Base-by-base conservation (phyloP, 53 echinoderm and acorn worm genomes). In the Henricia sp. region DNA sequence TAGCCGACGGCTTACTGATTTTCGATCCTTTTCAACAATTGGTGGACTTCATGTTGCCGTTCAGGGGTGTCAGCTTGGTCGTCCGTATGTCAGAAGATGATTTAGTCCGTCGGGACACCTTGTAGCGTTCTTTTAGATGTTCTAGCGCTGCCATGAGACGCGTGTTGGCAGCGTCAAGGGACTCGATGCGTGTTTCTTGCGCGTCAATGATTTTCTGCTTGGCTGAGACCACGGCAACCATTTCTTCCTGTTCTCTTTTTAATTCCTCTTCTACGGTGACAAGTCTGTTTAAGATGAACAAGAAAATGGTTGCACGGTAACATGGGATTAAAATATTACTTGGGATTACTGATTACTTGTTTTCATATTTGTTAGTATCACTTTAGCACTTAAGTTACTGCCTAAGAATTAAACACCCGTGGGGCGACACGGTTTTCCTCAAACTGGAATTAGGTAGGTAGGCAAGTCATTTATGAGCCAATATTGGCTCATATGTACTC, bases 151-250 rank as follows among this genome's bases (percentile, higher is more conserved):
- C 91, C 99, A 99, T 94, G 37, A 99, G 91, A 48, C 92, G 92
- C 37, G 78, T 86, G 46, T 99, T 99, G 46, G 99, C 99, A 11
- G 86, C 84, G 65, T 99, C 99, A 67, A 99, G 85, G 19, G 94
- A 85, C 72, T 92, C 86, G 67, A 99, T 99, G 50, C 91, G 86
- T n/a, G 83, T 88, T 82, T 99, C 99, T 84, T 99, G 99, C 14
- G 99, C 99, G 37, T 99, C 99, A 33, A 99, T 99, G 82, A 99
- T 92, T 83, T 99, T 94, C 89, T 99, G 94, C 53, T 99, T 99
- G 70, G 99, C 90, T 0, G 83, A 73, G 72, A 99, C 91, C 38
- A 95, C 94, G 57, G 94, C 94, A 27, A 92, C 90, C 99, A 99
- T 99, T 86, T 92, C 94, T 53, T 92, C 94, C 44, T 95, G 92